Percentiles rank a stretch among this genome's conserved stretches.
phyloP scores from a whole-genome alignment of 2,888 invertebrate species.

The Cerceris rybyensis region DNA sequence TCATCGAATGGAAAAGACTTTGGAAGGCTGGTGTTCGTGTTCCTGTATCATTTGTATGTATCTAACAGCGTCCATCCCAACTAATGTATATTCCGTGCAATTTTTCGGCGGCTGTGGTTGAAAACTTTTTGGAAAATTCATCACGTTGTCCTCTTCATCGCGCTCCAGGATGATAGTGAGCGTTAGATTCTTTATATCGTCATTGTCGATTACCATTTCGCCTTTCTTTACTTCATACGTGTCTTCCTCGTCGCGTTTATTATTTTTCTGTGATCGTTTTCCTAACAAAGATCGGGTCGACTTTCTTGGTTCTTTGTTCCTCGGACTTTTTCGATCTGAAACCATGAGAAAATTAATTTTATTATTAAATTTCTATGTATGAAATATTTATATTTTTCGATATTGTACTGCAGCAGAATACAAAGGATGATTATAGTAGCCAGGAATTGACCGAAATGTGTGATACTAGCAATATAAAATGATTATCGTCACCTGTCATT shows the following conservation, averaged over 20 bases:
- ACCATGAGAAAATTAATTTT: too few species aligned
- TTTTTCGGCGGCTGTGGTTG: constrained; percentile 62
- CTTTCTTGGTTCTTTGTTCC: too few species aligned
- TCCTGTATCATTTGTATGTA: constrained; percentile 66
- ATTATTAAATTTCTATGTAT: too few species aligned
- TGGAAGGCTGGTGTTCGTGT: constrained; percentile 34
- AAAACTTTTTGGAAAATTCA: constrained; percentile 69
- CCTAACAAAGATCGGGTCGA: background rate
- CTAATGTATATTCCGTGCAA: constrained; percentile 58
- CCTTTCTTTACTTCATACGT: constrained; percentile 13
- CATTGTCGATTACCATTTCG: constrained; percentile 62
- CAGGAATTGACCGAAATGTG: too few species aligned
- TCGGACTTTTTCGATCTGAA: too few species aligned
- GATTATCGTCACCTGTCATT: too few species aligned
- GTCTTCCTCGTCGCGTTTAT: background rate
- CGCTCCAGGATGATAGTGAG: constrained; percentile 66
- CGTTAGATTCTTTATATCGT: constrained; percentile 66
- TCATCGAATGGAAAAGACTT: constrained; percentile 29
- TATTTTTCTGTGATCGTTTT: background rate
- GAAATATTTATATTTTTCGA: too few species aligned
- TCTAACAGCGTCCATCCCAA: constrained; percentile 69
- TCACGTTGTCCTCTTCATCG: constrained; percentile 54
- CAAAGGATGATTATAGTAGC: too few species aligned
- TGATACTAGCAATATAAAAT: too few species aligned
- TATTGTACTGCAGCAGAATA: too few species aligned